Evolutionary conservation across 1,140 invertebrate species (phyloP), one percentile per base, ranked within the genome.

Genomic region (Limonius californicus): DNA sequence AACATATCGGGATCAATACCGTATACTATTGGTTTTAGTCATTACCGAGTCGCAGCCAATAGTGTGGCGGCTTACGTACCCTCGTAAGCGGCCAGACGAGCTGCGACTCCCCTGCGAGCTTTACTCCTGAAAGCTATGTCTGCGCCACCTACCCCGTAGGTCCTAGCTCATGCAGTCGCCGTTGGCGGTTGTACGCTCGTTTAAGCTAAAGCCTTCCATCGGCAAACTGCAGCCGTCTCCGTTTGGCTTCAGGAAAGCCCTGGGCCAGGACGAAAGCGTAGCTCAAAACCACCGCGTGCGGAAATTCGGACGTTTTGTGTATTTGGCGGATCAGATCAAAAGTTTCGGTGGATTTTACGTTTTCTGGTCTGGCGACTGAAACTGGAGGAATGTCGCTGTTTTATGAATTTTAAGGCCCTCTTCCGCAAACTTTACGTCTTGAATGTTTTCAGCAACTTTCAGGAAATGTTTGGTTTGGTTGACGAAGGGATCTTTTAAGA

Each of bases 1-100:
- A 15, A 54, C 43, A 39, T 53, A 62, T 54, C 39, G 50, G 59
- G 65, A 66, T 66, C 65, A 66, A 66, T 66, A 66, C 65, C 32
- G 20, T 14, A 18, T 58, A 55, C 55, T 64, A 64, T 64, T 59
- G 65, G 62, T 64, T 64, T 67, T 67, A 60, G 62, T 67, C 62
- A 64, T 67, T 67, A 64, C 62, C 20, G 54, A 19, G 42, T 27
- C 50, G 47, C 39, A 57, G 53, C 61, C 61, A 66, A 66, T 66
- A 18, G 45, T 50, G 15, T 50, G 45, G 45, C 45, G 45, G 45
- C 45, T 50, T 19, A 50, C 45, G 20, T 50, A 50, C 45, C 45
- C 45, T 50, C 19, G 45, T 50, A 50, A 15, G 45, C 18, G 45
- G 11, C 45, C 15, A 50, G 45, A 50, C 45, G 45, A 50, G 45